Conservation (phyloP, 2,113 vertebrate genomes). For the Okapia johnstoni region DNA sequence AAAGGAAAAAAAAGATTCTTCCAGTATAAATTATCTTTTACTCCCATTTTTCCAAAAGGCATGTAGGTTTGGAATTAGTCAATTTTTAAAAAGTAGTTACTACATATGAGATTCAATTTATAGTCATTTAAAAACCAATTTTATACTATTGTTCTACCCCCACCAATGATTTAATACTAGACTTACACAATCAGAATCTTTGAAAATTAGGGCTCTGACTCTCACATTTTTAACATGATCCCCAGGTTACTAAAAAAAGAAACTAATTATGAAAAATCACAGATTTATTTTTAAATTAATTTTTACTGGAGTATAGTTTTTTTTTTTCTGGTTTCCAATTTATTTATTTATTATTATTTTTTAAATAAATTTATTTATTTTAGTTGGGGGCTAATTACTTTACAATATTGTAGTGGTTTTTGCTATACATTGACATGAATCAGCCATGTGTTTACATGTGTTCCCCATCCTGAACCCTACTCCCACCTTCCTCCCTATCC, state of each 20-base stretch:
- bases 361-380: too few species aligned
- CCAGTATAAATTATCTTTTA: background rate
- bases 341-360: too few species aligned
- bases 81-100: background rate
- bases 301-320: background rate
- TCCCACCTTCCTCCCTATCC: too few species aligned
- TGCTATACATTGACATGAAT: too few species aligned
- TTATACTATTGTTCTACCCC: background rate
- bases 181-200: slow-evolving; percentile 11
- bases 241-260: background rate
- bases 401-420: too few species aligned
- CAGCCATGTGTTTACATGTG: too few species aligned
- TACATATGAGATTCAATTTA: background rate
- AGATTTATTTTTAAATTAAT: background rate
- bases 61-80: background rate
- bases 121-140: background rate
- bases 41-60: background rate
- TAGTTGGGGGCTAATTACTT: too few species aligned
- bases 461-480: too few species aligned
- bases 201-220: background rate
- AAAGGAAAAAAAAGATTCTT: background rate
- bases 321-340: too few species aligned
- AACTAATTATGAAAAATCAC: background rate
- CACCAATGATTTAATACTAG: background rate
- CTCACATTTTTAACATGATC: background rate